A percentile compares a stretch with the other conserved stretches of the same genome.
Evolutionary conservation across 2,113 vertebrate genomes (phyloP).

Genomic region (Myrmecophaga tridactyla): DNA sequence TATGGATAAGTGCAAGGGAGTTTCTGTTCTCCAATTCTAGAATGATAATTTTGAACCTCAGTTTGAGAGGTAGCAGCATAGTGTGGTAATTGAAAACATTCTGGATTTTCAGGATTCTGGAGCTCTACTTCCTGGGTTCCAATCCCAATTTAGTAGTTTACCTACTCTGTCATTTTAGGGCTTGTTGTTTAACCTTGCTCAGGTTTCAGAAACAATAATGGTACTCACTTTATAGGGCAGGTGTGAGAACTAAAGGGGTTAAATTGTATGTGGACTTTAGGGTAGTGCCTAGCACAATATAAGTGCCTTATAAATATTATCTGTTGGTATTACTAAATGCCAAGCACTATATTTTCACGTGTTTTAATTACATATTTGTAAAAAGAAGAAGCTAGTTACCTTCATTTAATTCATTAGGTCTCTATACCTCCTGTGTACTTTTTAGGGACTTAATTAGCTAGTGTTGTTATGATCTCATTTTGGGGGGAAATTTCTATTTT

Average conservation of each 20-base stretch:
- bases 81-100: neutral
- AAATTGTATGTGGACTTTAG: neutral
- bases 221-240: neutral
- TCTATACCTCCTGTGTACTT: neutral
- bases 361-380: constrained; percentile 22
- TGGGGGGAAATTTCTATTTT: constrained; percentile 10
- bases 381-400: constrained; percentile 8
- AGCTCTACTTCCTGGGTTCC: neutral
- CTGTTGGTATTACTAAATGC: neutral
- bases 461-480: constrained; percentile 5
- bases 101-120: too few relatives aligned
- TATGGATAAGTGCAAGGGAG: neutral
- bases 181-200: neutral
- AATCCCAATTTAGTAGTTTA: neutral
- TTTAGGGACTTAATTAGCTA: constrained; percentile 27
- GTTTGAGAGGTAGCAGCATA: neutral
- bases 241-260: neutral
- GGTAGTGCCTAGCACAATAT: neutral
- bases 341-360: neutral
- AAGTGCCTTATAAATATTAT: neutral
- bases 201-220: neutral
- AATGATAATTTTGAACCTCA: neutral
- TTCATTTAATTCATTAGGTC: constrained; percentile 41
- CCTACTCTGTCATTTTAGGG: neutral
- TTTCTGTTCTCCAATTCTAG: neutral